Base-by-base conservation (phyloP, 2,797 vertebrate species). In the Otolemur crassicaudatus region DNA sequence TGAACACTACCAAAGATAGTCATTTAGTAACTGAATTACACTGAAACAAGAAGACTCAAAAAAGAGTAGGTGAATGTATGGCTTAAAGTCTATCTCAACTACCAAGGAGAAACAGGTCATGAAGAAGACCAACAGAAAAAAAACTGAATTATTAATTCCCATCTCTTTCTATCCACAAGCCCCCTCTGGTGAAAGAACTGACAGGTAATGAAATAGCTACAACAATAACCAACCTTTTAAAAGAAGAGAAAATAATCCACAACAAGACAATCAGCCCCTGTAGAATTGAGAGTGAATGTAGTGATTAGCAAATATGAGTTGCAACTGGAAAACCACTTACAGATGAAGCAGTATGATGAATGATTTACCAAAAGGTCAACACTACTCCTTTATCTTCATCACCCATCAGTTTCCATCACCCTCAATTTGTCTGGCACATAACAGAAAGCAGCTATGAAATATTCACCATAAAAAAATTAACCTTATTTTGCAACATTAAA, bases 391-490 rank as follows among this genome's bases (percentile, higher is more conserved):
- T n/a, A 86, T 85, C 86, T 86, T 84, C 80, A 82, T 61, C 85
- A 86, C 93, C 92, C 69, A 80, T 93, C 61, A 76, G 46, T 93
- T 82, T 93, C 69, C 83, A 88, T 40, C 2, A 0, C 31, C 53
- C 65, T 93, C 72, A 49, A 72, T 85, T 75, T 94, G 63, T 90
- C 83, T 95, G 87, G 77, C 76, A 95, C 40, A 79, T 11, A 92
- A 96, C 70, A 94, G 93, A 92, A 81, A 85, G 92, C 34, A 31
- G 46, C 27, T 92, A 90, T 76, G 95, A 97, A 96, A 60, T 84
- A 90, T 34, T 95, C 94, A 49, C 80, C 19, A 92, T 88, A 93
- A 95, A 97, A 97, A 97, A 97, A 97, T 96, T 98, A 91, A 98
- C 61, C 77, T 93, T 94, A 73, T 94, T 95, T 94, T 97, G 90